A percentile compares a stretch with the other conserved stretches of the same genome.
Evolutionary conservation across 1,140 invertebrate genomes (phyloP).

Genomic region (Drosophila bifasciata): DNA sequence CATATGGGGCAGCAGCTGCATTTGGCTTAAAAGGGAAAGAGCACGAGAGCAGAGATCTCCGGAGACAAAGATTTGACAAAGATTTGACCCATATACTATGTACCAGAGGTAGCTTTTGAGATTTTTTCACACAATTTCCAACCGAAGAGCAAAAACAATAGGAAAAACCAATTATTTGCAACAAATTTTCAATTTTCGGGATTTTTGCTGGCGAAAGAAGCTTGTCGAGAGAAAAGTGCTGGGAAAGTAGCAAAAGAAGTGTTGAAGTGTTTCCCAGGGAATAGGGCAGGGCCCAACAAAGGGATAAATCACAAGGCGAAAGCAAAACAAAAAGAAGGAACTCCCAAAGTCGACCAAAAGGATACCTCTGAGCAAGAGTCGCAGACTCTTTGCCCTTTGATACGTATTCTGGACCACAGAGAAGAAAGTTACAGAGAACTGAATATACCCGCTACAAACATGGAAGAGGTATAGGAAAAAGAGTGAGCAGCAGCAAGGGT

Average conservation of each 20-base stretch:
- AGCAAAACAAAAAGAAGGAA: slow-evolving; percentile 23
- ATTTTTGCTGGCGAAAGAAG: slow-evolving; percentile 20
- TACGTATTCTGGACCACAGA: neutral
- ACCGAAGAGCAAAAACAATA: neutral
- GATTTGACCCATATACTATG: slow-evolving; percentile 48
- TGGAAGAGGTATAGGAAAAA: too few species aligned
- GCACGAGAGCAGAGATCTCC: too few species aligned
- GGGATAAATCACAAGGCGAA: slow-evolving; percentile 10
- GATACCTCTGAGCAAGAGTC: neutral
- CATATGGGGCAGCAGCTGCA: slow-evolving; percentile 39
- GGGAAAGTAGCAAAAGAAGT: slow-evolving; percentile 8
- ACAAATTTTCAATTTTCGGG: slow-evolving; percentile 42
- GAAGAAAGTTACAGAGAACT: neutral
- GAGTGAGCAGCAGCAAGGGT: neutral
- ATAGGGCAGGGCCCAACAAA: slow-evolving; percentile 1
- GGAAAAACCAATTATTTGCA: slow-evolving; percentile 59
- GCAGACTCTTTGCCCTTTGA: too few species aligned
- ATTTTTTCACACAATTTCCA: neutral
- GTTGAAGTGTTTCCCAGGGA: slow-evolving; percentile 25
- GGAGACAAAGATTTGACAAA: neutral
- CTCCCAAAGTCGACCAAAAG: slow-evolving; percentile 30
- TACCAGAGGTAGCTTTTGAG: slow-evolving; percentile 3
- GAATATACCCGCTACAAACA: neutral
- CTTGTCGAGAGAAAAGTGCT: neutral
- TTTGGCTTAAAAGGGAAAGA: slow-evolving; percentile 1